phyloP scores from a whole-genome alignment of 2,113 vertebrate species.

The Callithrix jacchus region DNA sequence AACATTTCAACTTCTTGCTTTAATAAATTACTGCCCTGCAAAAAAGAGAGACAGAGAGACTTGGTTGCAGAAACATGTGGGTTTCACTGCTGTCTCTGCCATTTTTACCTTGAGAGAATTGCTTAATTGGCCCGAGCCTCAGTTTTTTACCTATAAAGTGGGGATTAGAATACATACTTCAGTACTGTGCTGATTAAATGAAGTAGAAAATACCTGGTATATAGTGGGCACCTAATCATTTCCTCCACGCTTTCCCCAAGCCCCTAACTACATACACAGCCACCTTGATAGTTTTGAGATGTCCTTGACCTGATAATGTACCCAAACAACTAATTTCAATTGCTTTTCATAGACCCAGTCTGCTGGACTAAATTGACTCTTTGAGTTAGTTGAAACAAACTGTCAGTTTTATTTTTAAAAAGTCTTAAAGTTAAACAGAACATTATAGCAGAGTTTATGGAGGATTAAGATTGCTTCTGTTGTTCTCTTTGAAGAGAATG shows the following conservation, averaged over 20 bases:
- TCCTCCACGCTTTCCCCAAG: background rate
- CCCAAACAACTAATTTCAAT: constrained; percentile 1
- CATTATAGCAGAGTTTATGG: background rate
- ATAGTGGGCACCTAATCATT: background rate
- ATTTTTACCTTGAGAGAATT: background rate
- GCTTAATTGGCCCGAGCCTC: background rate
- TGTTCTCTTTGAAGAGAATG: constrained; percentile 8
- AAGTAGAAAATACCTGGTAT: background rate
- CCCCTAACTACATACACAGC: background rate
- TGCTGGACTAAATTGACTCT: background rate
- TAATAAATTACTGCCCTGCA: background rate
- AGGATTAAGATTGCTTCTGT: background rate
- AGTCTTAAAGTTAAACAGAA: background rate
- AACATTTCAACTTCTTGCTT: background rate
- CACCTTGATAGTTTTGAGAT: background rate
- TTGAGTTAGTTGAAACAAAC: background rate
- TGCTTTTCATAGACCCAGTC: background rate
- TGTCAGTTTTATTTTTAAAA: background rate
- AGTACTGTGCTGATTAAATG: background rate
- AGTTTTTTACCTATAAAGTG: background rate
- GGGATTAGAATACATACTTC: too few species aligned
- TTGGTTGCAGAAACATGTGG: background rate
- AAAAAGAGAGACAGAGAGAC: too few species aligned
- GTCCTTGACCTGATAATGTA: background rate
- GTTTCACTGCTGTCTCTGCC: background rate